Evolutionary conservation across 2,797 vertebrate species (phyloP).

Genomic region (Momotus momota): DNA sequence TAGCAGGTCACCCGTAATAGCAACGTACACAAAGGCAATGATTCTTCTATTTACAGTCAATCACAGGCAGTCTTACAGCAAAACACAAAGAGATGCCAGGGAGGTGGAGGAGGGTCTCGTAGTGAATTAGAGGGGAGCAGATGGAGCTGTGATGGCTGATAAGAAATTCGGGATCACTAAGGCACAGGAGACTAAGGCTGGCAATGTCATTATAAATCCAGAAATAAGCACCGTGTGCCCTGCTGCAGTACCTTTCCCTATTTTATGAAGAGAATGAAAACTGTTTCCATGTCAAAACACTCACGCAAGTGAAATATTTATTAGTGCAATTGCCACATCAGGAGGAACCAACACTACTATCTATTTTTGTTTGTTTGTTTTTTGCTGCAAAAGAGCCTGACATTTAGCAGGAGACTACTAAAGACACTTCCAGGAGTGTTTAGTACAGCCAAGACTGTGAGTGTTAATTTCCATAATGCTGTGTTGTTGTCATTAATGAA

Average conservation of each 20-base stretch:
- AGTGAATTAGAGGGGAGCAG: background rate
- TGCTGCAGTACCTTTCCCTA: background rate
- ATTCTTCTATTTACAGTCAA: background rate
- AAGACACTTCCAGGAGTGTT: background rate
- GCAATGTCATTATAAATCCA: background rate
- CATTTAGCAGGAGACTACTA: background rate
- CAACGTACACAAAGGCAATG: background rate
- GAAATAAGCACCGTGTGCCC: background rate
- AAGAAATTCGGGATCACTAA: background rate
- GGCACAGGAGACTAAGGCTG: background rate
- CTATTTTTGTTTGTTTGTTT: too few relatives aligned
- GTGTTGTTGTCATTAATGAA: slow-evolving; percentile 18
- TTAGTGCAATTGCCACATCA: background rate
- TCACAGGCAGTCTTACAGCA: background rate
- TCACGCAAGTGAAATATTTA: background rate
- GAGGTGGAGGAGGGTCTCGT: background rate
- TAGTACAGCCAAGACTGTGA: background rate
- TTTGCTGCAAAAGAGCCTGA: too few relatives aligned
- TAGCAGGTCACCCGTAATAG: background rate
- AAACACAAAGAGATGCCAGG: background rate
- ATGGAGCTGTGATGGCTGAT: background rate
- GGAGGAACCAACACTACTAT: background rate
- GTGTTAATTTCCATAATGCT: slow-evolving; percentile 9
- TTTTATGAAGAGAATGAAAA: background rate
- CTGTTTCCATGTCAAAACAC: background rate